Evolutionary conservation across 2,888 invertebrate genomes (phyloP).

Genomic region (Brenthis hecate): DNA sequence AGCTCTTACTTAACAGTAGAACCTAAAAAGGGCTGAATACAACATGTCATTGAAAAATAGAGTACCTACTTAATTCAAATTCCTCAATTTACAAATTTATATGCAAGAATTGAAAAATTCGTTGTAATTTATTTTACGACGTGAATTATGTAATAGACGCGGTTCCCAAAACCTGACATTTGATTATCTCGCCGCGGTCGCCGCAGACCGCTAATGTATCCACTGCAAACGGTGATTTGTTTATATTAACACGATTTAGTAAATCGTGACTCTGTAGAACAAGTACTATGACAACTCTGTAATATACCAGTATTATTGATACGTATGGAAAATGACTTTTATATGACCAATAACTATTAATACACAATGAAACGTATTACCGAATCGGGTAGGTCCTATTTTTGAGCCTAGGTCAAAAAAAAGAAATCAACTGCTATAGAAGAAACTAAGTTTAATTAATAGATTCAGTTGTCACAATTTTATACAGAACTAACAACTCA

Average conservation of each 20-base stretch:
- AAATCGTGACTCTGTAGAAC: slow-evolving; percentile 3
- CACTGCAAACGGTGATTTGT: slow-evolving; percentile 16
- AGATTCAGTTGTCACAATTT: too few relatives aligned
- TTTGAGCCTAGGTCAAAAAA: too few relatives aligned
- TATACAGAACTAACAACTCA: too few relatives aligned
- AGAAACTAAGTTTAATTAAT: too few relatives aligned
- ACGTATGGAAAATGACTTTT: neutral
- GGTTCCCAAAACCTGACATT: slow-evolving; percentile 55
- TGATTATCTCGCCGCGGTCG: slow-evolving; percentile 53
- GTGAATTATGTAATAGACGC: slow-evolving; percentile 21
- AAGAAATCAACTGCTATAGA: too few relatives aligned
- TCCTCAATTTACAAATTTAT: too few relatives aligned
- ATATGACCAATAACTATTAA: neutral
- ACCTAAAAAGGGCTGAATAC: too few relatives aligned
- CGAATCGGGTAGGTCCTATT: too few relatives aligned
- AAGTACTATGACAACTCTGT: slow-evolving; percentile 1
- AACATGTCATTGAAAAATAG: too few relatives aligned
- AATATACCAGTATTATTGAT: neutral
- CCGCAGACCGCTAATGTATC: slow-evolving; percentile 59
- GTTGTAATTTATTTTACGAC: neutral
- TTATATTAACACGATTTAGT: slow-evolving; percentile 13
- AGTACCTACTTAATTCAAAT: too few relatives aligned
- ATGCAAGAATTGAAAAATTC: neutral
- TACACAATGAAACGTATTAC: too few relatives aligned
- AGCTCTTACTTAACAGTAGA: too few relatives aligned